These are phyloP conservation scores for Hypotaenidia okinawae DNA, from an alignment of 2,797 vertebrate species.

Conservation along the genomic window DNA sequence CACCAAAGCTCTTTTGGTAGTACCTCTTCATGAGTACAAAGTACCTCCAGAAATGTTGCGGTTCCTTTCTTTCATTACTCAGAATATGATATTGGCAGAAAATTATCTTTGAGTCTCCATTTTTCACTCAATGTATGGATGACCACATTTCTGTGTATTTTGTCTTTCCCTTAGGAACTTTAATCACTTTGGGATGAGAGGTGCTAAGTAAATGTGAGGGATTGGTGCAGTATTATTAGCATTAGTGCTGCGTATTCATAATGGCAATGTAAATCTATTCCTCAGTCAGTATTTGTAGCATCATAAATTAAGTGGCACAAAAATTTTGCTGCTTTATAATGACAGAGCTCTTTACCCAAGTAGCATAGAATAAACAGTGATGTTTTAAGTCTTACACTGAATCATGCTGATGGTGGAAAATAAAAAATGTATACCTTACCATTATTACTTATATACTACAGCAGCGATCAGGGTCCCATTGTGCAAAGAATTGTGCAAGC, in stretches of 20 bases:
- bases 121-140: neutral
- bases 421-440: neutral
- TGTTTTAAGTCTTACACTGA: neutral
- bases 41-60: neutral
- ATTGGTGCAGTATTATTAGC: neutral
- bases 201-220: neutral
- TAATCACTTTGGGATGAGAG: neutral
- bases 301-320: neutral
- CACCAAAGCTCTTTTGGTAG: neutral
- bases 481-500: neutral
- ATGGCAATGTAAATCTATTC: neutral
- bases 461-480: neutral
- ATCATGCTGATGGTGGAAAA: neutral
- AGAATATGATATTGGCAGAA: neutral
- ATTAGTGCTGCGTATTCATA: neutral
- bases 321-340: neutral
- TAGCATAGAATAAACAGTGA: neutral
- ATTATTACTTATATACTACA: neutral
- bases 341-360: neutral
- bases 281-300: neutral
- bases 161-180: neutral
- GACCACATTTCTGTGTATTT: neutral
- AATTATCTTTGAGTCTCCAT: neutral
- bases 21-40: neutral
- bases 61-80: neutral